Percentiles rank a stretch among this genome's conserved stretches.
Evolutionary conservation across 2,113 vertebrate genomes (phyloP).

Genomic region (Grus americana): DNA sequence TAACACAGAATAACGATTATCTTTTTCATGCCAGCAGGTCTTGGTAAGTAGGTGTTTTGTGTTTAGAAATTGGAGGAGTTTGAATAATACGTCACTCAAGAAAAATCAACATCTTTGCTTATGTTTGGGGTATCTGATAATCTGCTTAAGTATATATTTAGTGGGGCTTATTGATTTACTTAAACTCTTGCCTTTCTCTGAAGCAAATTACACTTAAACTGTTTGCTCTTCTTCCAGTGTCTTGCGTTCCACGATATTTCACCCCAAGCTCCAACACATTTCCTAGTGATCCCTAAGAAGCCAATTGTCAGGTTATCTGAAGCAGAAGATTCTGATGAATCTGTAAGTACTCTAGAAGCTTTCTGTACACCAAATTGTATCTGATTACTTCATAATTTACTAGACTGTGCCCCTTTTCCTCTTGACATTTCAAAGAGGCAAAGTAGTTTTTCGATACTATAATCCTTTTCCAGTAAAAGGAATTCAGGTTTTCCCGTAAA

Average conservation of each 20-base stretch:
- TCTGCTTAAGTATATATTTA: neutral
- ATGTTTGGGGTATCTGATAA: neutral
- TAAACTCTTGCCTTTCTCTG: neutral
- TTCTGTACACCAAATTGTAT: neutral
- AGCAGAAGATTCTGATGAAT: constrained; percentile 86
- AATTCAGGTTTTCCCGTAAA: neutral
- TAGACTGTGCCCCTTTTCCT: neutral
- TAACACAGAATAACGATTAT: neutral
- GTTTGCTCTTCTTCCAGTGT: constrained; percentile 75
- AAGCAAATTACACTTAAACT: neutral
- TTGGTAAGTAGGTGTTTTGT: neutral
- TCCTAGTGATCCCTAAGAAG: constrained; percentile 94
- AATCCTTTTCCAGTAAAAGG: neutral
- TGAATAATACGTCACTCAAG: neutral
- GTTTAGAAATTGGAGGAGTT: neutral
- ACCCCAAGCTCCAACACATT: constrained; percentile 94
- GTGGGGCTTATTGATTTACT: neutral
- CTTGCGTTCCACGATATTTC: constrained; percentile 91
- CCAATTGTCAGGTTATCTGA: constrained; percentile 86
- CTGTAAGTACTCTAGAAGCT: constrained; percentile 80
- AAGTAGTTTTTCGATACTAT: rapidly evolving
- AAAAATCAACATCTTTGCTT: neutral
- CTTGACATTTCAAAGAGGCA: neutral
- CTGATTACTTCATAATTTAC: neutral
- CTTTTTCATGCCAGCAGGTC: neutral